Base-by-base conservation (phyloP, 2,113 vertebrate species). In the Anseranas semipalmata region DNA sequence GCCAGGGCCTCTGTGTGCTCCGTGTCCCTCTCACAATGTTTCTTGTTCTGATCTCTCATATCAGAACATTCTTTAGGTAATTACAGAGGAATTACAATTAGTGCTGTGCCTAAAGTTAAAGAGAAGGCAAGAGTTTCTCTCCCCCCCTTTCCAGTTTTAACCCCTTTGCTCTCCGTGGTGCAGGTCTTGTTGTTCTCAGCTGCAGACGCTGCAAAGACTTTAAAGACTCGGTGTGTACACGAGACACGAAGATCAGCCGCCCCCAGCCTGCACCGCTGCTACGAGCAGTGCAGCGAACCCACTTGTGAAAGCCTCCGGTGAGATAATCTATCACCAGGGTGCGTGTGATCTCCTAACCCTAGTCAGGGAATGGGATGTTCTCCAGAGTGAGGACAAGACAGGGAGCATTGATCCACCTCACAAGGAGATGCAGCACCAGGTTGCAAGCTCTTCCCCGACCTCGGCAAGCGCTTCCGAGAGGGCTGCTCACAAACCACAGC, bases 1-100 rank as follows among this genome's bases (percentile, higher is more conserved):
- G 19, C 7, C 2, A 0, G 53, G 48, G 14, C n/a, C 35, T 56
- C 59, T 0, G 0, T 6, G 50, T 37, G 66, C 22, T 71, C 78
- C 71, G 43, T 11, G 65, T 93, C 32, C 56, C 28, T 81, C 74
- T 78, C 19, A 0, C 70, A 52, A 46, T 0, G 30, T 43, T 37
- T 7, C 74, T 63, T 16, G 30, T 45, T 79, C 78, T 76, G 71
- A 48, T 93, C 74, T 79, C 78, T 87, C 88, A 35, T 2, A 1
- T 68, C 85, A 62, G 74, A 90, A 39, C 43, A 8, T 27, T 72
- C 77, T 81, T 85, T 60, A 70, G 20, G 68, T 83, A 88, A 48
- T 62, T 73, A 75, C 45, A 83, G 62, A 27, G 30, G 30, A 93
- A 35, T 73, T 81, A 39, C 48, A 63, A 6, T 68, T 56, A 48